A percentile compares a stretch with the other conserved stretches of the same genome.
Evolutionary conservation across 2,888 invertebrate genomes (phyloP).

Genomic region (Rhamnusium bicolor): DNA sequence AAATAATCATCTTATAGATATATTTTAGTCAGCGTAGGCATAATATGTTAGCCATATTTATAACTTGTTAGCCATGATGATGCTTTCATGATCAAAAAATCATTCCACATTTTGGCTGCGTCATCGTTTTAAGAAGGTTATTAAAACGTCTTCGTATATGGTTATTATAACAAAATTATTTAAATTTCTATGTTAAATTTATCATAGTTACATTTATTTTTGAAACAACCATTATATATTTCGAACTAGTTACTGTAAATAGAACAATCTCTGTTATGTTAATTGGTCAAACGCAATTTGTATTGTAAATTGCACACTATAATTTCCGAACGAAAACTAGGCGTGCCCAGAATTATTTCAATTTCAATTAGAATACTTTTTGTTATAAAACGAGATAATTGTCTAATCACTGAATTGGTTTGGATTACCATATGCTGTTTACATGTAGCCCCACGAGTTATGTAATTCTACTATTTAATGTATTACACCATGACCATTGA

Average conservation of each 20-base stretch:
- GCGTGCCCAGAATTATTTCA: conserved; percentile 37
- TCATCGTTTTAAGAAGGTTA: too few species aligned
- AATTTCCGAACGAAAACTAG: conserved; percentile 18
- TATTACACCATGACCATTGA: not conserved
- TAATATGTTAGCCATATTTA: too few species aligned
- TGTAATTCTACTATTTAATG: not conserved
- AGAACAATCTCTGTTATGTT: not conserved
- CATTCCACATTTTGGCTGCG: too few species aligned
- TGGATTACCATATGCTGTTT: not conserved
- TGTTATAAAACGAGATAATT: conserved; percentile 36
- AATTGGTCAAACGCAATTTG: conserved; percentile 9
- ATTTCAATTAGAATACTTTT: conserved; percentile 40
- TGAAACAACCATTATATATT: not conserved
- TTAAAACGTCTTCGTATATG: too few species aligned
- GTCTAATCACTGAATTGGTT: conserved; percentile 13
- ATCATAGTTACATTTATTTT: not conserved
- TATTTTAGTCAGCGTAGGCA: too few species aligned
- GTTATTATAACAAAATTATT: too few species aligned
- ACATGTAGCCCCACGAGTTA: not conserved
- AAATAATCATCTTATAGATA: too few species aligned
- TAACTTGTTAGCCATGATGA: too few species aligned
- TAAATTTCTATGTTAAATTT: too few species aligned
- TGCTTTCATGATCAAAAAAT: too few species aligned
- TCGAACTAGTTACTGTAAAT: not conserved
- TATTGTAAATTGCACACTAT: conserved; percentile 2